These are phyloP conservation scores for Alaudala cheleensis DNA, from an alignment of 2,113 vertebrate species.

Conservation along the genomic window DNA sequence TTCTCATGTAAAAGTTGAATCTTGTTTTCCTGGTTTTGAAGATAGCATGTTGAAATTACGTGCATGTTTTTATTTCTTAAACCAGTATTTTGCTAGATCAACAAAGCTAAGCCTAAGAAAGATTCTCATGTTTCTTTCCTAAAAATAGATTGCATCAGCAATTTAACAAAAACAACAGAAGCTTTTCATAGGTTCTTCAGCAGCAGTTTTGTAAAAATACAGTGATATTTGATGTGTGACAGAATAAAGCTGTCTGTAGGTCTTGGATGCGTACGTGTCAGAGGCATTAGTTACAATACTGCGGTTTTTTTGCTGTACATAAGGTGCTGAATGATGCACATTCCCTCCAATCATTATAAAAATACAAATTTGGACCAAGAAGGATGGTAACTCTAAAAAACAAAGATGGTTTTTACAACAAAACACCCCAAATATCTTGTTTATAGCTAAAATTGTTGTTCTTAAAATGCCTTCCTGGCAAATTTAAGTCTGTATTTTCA, in stretches of 20 bases:
- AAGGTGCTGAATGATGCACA: not conserved
- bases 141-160: not conserved
- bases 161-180: not conserved
- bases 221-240: not conserved
- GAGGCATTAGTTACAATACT: not conserved
- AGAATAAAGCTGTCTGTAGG: not conserved
- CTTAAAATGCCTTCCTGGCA: not conserved
- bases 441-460: not conserved
- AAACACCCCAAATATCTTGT: not conserved
- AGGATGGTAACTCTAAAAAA: not conserved
- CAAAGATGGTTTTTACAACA: not conserved
- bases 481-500: not conserved
- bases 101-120: not conserved
- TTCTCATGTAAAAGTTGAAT: not conserved
- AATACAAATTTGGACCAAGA: not conserved
- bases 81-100: not conserved
- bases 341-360: not conserved
- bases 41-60: not conserved
- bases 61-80: not conserved
- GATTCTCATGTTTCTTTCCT: not conserved
- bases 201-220: not conserved
- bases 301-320: not conserved
- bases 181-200: not conserved
- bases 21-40: not conserved
- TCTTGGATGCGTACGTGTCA: not conserved